A percentile compares a stretch with the other conserved stretches of the same genome.
Evolutionary conservation across 1,140 invertebrate species (phyloP).

Genomic region (Acromyrmex heyeri): DNA sequence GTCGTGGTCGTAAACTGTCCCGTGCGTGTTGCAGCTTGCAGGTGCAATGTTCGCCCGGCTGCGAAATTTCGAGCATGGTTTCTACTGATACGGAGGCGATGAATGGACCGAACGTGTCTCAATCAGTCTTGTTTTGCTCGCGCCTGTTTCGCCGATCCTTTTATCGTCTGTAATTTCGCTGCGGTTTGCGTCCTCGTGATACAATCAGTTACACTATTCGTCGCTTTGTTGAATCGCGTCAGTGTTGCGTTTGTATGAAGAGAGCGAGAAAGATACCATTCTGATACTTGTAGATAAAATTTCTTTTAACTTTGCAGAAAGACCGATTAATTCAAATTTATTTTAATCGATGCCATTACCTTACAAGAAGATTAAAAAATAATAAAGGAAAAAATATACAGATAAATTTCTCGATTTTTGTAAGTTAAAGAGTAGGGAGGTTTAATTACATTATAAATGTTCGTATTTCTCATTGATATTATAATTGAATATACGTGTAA

Average conservation of each 20-base stretch:
- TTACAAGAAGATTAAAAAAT: no score
- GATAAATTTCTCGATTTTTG: background rate
- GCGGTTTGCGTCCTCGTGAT: background rate
- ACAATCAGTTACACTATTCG: constrained; percentile 6
- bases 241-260: background rate
- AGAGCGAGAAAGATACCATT: background rate
- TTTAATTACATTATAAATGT: background rate
- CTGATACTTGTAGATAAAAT: no score
- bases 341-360: background rate
- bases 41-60: background rate
- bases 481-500: background rate
- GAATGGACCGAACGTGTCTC: constrained; percentile 28
- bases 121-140: constrained; percentile 35
- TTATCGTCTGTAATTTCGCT: constrained; percentile 30
- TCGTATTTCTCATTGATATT: background rate
- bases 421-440: background rate
- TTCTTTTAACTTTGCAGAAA: background rate
- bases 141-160: background rate
- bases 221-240: background rate
- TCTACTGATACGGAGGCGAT: constrained; percentile 16
- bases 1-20: constrained; percentile 14
- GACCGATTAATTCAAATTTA: background rate
- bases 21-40: background rate
- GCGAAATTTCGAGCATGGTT: constrained; percentile 32
- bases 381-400: background rate